A percentile compares a stretch with the other conserved stretches of the same genome.
phyloP scores from a whole-genome alignment of 35 echinoderm and acorn worm species.

The Lytechinus pictus region DNA sequence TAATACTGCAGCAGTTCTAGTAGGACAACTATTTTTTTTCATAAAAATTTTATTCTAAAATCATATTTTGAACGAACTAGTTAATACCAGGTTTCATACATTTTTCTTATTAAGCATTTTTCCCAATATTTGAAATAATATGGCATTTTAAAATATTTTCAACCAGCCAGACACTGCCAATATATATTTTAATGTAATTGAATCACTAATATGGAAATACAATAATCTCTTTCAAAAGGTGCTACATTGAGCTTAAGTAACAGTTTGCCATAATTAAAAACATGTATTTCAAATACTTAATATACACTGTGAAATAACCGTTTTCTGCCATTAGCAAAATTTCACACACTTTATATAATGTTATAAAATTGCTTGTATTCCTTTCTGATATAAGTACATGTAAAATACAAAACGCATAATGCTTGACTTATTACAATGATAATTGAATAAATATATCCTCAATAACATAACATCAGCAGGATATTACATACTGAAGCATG shows the following conservation, averaged over 20 bases:
- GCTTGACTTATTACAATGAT: not conserved
- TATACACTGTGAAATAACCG: not conserved
- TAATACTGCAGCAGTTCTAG: too few relatives aligned
- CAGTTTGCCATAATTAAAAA: not conserved
- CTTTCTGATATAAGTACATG: not conserved
- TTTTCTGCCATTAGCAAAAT: not conserved
- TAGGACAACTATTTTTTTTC: too few relatives aligned
- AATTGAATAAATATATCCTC: not conserved
- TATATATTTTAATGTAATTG: too few relatives aligned
- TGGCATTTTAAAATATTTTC: too few relatives aligned
- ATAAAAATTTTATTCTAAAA: too few relatives aligned
- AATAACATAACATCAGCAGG: not conserved
- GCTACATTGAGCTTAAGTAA: not conserved
- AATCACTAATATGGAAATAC: not conserved
- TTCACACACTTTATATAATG: conserved; percentile 13
- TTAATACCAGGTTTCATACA: too few relatives aligned
- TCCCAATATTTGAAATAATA: too few relatives aligned
- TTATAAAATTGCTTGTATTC: not conserved
- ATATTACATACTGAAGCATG: not conserved
- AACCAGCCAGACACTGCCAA: too few relatives aligned
- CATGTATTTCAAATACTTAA: not conserved
- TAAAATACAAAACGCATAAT: not conserved
- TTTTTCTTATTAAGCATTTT: too few relatives aligned
- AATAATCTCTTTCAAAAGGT: not conserved
- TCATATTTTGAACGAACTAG: too few relatives aligned